Conservation (phyloP, 2,888 invertebrate species). For the Diarsia brunnea region DNA sequence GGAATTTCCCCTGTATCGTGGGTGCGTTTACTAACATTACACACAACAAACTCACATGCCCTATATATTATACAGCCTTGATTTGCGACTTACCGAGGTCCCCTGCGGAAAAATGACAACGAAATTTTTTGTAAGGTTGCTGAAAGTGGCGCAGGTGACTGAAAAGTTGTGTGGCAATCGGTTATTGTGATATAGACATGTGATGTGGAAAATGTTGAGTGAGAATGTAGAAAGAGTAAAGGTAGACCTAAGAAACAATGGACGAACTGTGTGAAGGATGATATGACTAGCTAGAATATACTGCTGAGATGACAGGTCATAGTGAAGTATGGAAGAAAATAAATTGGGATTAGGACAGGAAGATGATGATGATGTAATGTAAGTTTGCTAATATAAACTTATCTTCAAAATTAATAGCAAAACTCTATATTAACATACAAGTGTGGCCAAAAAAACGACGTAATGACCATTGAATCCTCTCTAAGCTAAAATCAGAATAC, state of each 20-base stretch:
- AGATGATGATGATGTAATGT: not conserved
- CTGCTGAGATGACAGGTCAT: no score
- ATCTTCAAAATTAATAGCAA: not conserved
- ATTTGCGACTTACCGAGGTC: not conserved
- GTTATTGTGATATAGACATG: no score
- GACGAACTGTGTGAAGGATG: no score
- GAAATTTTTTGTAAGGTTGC: no score
- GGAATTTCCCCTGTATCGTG: not conserved
- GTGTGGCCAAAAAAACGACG: conserved; percentile 9
- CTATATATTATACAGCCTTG: not conserved
- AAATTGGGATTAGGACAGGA: no score
- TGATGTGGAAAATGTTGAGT: no score
- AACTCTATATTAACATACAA: not conserved
- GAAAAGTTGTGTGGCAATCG: no score
- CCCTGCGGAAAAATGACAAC: not conserved
- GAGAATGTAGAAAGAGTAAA: no score
- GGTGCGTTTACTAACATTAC: not conserved
- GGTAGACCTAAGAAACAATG: no score
- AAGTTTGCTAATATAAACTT: not conserved
- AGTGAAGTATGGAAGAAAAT: no score
- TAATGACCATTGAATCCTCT: conserved; percentile 39
- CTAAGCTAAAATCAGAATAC: conserved; percentile 44
- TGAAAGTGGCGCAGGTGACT: no score
- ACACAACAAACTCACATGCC: not conserved
- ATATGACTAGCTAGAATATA: no score